A percentile compares a stretch with the other conserved stretches of the same genome.
Conservation (phyloP, 2,888 invertebrate genomes). For the Augochlorella aurata region DNA sequence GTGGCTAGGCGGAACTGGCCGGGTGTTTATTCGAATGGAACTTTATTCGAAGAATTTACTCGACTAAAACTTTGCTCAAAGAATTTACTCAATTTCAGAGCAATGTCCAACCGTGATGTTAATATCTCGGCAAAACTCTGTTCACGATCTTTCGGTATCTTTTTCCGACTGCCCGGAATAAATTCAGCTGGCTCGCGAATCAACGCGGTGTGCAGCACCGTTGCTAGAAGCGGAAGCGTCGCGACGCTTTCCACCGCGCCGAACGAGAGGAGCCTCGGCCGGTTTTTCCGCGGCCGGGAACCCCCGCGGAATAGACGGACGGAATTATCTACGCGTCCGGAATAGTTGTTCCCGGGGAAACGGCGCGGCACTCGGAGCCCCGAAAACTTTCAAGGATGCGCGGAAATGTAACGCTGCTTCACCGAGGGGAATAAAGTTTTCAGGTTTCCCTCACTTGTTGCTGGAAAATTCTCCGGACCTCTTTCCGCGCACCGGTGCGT, state of each 20-base stretch:
- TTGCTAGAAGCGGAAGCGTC: background rate
- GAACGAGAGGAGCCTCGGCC: constrained; percentile 1
- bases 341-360: constrained; percentile 18
- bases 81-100: no score
- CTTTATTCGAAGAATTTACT: no score
- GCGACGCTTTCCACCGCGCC: background rate
- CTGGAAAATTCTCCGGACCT: constrained; percentile 1
- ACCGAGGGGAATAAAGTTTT: constrained; percentile 19
- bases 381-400: constrained; percentile 16
- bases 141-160: no score
- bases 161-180: background rate
- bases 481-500: background rate
- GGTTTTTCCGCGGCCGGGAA: constrained; percentile 11
- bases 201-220: background rate
- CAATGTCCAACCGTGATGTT: no score
- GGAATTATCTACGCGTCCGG: constrained; percentile 16
- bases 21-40: no score
- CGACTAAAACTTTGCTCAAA: no score
- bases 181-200: background rate
- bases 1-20: no score
- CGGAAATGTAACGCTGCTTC: constrained; percentile 1
- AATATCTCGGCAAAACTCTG: no score
- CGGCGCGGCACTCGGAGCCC: constrained; percentile 1
- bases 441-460: constrained; percentile 13
- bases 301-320: background rate